phyloP scores from a whole-genome alignment of 2,113 vertebrate species.

The Xyrauchen texanus region DNA sequence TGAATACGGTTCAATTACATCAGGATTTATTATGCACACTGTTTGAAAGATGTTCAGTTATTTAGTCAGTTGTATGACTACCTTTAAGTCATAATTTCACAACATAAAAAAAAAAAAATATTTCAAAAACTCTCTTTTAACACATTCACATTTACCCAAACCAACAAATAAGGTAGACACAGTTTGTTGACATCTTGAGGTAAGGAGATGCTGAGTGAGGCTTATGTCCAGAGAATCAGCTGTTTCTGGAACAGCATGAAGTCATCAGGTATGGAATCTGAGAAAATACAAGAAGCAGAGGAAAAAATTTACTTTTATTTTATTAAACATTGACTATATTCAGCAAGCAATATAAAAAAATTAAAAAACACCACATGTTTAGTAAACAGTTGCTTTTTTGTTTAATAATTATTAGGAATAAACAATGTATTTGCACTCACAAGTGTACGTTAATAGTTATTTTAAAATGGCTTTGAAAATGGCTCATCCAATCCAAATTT shows the following conservation, averaged over 20 bases:
- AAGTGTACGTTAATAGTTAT: no score
- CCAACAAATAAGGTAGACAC: neutral
- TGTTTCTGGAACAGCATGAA: constrained; percentile 48
- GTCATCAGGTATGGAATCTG: constrained; percentile 59
- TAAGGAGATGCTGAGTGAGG: neutral
- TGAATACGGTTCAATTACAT: no score
- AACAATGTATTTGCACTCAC: no score
- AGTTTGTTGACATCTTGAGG: neutral
- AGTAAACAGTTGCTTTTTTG: no score
- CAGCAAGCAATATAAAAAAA: no score
- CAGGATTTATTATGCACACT: neutral
- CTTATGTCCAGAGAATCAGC: constrained; percentile 32
- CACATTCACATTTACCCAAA: constrained; percentile 6
- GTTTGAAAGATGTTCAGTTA: neutral
- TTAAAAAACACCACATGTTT: no score
- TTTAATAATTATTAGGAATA: no score
- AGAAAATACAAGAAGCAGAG: neutral
- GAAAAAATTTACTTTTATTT: no score
- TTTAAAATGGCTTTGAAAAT: no score
- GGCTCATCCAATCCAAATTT: no score
- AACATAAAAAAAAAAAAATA: neutral
- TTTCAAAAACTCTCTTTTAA: constrained; percentile 3
- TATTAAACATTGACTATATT: no score
- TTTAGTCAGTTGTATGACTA: neutral
- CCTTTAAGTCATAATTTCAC: neutral